Evolutionary conservation across 2,113 vertebrate species (phyloP), one percentile per base, ranked within the genome.

Genomic region (Burhinus oedicnemus): DNA sequence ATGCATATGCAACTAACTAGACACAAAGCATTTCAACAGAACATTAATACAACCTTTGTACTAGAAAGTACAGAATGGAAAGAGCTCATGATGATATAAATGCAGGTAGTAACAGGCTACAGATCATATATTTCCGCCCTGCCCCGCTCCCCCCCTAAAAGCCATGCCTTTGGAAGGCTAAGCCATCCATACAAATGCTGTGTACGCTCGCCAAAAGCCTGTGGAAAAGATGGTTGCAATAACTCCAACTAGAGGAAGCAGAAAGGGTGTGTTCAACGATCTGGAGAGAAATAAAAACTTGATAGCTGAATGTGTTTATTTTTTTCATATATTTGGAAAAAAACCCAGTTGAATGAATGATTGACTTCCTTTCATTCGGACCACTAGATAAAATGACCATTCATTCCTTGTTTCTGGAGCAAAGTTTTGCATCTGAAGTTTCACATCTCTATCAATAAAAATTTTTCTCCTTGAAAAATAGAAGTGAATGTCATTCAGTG

Each of bases 221-320:
- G 5, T 38, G 27, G 40, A 70, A 80, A 80, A 92, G 25, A 8
- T 32, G 22, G 13, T 45, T 76, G 32, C 19, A 66, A 8, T 75
- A 71, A 30, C 20, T 84, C 30, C 14, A 55, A 11, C 2, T 27
- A 60, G 12, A 8, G 27, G n/a, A 87, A 71, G 9, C 0, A 8
- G 42, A 8, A 83, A 61, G 6, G 5, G 3, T 0, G 0, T 49
- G 23, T 79, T 87, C 26, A 61, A 19, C 5, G 61, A 13, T 5
- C 44, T 62, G 14, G 22, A 62, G 14, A 38, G 34, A 87, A 94
- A 80, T 40, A 55, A 68, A 84, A 75, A 8, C 9, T 57, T 51
- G 13, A 26, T 47, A 38, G 15, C 19, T 42, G 18, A 45, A 57
- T 68, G 42, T 54, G 17, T 84, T 71, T 78, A 0, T 83, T 75